Conservation (phyloP, 2,113 vertebrate genomes). For the Tichodroma muraria region DNA sequence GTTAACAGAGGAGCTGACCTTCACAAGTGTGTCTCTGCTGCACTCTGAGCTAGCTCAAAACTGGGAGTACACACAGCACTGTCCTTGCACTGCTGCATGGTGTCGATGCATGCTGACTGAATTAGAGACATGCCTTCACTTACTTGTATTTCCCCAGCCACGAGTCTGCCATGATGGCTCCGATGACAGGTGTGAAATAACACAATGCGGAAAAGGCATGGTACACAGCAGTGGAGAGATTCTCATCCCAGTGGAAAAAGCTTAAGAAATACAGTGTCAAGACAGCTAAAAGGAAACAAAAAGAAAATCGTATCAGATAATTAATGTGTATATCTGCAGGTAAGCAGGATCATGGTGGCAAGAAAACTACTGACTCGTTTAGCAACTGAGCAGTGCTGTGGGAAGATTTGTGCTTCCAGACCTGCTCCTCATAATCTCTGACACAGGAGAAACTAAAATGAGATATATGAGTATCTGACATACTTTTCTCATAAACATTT, state of each 20-base stretch:
- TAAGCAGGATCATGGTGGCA: background rate
- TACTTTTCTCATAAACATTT: background rate
- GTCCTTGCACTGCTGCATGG: background rate
- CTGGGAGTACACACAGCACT: background rate
- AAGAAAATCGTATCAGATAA: background rate
- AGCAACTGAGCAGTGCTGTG: background rate
- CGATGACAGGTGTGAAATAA: constrained; percentile 94
- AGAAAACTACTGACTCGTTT: background rate
- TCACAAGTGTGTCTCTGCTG: background rate
- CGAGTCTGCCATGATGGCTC: constrained; percentile 92
- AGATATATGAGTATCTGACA: background rate
- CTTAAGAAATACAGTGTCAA: constrained; percentile 91
- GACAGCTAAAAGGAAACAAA: constrained; percentile 75
- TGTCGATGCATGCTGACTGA: background rate
- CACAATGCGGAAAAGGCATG: constrained; percentile 92
- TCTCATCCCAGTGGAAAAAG: constrained; percentile 88
- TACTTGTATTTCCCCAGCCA: constrained; percentile 97
- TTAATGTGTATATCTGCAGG: background rate
- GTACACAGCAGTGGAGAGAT: constrained; percentile 90
- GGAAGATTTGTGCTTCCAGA: constrained; percentile 3
- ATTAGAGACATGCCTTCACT: constrained; percentile 32
- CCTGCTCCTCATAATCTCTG: background rate
- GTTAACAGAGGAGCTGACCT: background rate
- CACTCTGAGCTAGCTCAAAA: background rate
- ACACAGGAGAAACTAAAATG: background rate